Conservation (phyloP, 2,113 vertebrate genomes). For the Chauna torquata region DNA sequence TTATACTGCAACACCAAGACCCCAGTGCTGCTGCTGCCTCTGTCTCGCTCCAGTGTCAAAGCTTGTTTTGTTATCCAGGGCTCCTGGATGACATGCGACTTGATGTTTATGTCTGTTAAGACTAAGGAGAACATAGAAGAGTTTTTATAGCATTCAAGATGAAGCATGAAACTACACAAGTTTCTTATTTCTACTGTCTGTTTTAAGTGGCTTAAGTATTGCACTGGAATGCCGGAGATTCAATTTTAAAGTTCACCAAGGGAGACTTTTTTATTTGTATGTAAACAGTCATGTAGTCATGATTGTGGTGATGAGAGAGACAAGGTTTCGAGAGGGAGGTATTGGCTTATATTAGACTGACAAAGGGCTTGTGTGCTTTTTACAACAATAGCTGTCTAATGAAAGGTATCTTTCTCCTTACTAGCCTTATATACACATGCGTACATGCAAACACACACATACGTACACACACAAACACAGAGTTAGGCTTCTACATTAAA, state of each 20-base stretch:
- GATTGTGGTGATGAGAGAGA: background rate
- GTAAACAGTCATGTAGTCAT: background rate
- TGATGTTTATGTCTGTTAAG: conserved; percentile 28
- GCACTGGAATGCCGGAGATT: background rate
- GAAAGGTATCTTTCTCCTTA: background rate
- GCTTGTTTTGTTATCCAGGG: conserved; percentile 14
- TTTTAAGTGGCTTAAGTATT: background rate
- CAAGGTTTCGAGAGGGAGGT: background rate
- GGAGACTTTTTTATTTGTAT: background rate
- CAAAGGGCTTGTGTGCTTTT: background rate
- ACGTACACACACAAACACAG: background rate
- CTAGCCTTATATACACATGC: background rate
- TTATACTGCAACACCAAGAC: conserved; percentile 11
- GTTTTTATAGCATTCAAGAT: background rate
- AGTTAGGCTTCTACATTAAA: background rate
- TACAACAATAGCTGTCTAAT: background rate
- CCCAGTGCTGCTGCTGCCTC: background rate
- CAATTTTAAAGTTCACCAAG: background rate
- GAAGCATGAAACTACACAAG: background rate
- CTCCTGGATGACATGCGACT: background rate
- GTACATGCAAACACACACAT: rapidly evolving
- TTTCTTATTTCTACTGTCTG: background rate
- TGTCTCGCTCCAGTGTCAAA: background rate
- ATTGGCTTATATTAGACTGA: background rate
- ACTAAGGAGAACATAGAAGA: background rate